Conservation (phyloP, 1,140 invertebrate species). For the Zaprionus davidi region DNA sequence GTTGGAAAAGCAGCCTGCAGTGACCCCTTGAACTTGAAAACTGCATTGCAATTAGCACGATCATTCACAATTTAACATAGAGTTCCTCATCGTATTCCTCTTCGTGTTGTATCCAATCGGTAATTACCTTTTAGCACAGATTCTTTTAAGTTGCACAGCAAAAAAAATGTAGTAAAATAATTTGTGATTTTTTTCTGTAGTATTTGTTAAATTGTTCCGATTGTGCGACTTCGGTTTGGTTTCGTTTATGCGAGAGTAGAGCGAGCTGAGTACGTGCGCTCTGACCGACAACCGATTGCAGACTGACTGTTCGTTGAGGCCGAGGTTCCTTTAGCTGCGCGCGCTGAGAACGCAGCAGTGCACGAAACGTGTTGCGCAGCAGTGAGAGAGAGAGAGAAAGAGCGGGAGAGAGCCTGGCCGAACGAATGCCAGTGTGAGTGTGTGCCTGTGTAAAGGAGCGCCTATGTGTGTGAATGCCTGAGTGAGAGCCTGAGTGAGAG, state of each 20-base stretch:
- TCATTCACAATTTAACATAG: not conserved
- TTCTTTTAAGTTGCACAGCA: conserved; percentile 5
- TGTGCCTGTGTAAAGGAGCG: not conserved
- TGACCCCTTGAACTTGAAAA: conserved; percentile 12
- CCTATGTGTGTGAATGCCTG: not conserved
- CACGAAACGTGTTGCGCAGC: conserved; percentile 38
- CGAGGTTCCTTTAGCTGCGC: conserved; percentile 23
- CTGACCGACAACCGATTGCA: conserved; percentile 14
- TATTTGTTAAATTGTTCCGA: conserved; percentile 12
- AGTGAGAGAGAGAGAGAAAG: conserved; percentile 19
- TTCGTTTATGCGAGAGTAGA: not conserved
- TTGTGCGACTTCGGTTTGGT: not conserved
- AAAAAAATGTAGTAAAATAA: conserved; percentile 17
- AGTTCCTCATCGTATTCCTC: not conserved
- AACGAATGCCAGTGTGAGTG: not conserved
- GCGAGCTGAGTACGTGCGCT: conserved; percentile 9
- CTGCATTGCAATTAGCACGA: conserved; percentile 7
- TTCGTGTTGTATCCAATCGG: not conserved
- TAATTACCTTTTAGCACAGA: conserved; percentile 11
- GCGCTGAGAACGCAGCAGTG: conserved; percentile 21
- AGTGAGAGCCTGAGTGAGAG: not conserved
- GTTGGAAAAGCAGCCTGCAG: conserved; percentile 4
- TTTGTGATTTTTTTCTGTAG: not conserved
- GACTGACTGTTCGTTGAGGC: conserved; percentile 11
- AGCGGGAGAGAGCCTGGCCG: not conserved